Evolutionary conservation across 2,113 vertebrate species (phyloP).

Genomic region (Python bivittatus): DNA sequence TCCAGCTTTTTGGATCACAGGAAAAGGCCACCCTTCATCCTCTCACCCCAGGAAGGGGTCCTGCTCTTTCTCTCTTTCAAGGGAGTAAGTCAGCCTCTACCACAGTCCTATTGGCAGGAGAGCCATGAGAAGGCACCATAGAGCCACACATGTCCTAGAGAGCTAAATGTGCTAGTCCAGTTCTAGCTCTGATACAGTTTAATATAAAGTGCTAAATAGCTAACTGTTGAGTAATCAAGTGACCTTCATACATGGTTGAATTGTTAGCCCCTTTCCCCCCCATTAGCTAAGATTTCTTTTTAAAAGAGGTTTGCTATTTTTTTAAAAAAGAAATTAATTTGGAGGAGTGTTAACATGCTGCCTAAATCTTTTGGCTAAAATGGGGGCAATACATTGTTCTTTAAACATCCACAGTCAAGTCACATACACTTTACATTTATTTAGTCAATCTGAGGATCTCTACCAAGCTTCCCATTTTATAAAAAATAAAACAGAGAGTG

Average conservation of each 20-base stretch:
- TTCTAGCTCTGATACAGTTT: not conserved
- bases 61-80: not conserved
- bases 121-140: not conserved
- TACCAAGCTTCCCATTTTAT: constrained; percentile 39
- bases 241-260: not conserved
- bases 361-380: constrained; percentile 7
- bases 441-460: constrained; percentile 29
- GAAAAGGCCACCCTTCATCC: not conserved
- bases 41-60: not conserved
- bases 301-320: not conserved
- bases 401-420: constrained; percentile 48
- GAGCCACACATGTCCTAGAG: not conserved
- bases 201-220: not conserved
- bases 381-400: constrained; percentile 37
- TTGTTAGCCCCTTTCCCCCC: not conserved
- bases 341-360: not conserved
- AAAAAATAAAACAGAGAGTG: constrained; percentile 1
- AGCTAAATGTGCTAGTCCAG: not conserved
- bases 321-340: not conserved
- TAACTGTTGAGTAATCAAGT: not conserved
- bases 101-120: not conserved
- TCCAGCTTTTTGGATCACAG: not conserved
- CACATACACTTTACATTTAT: constrained; percentile 63
- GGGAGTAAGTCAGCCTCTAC: not conserved
- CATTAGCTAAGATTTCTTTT: not conserved